A percentile compares a stretch with the other conserved stretches of the same genome.
phyloP scores from a whole-genome alignment of 2,888 invertebrate species.

The Phyllotreta striolata region DNA sequence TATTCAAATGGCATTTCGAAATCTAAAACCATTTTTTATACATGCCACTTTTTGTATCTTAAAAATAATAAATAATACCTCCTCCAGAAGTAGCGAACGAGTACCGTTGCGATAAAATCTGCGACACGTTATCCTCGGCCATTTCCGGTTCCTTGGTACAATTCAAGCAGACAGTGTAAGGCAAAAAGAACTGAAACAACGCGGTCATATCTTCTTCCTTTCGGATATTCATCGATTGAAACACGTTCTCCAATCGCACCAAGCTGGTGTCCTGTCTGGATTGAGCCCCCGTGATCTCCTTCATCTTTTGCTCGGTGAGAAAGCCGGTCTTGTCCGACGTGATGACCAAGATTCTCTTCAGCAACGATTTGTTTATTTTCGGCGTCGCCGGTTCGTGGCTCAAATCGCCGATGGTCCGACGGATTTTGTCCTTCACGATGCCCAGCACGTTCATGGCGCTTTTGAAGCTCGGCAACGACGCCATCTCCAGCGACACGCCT shows the following conservation, averaged over 20 bases:
- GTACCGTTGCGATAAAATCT: not conserved
- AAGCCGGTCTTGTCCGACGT: constrained; percentile 79
- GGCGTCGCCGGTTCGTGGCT: no score
- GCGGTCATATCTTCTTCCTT: constrained; percentile 73
- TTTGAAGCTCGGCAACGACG: constrained; percentile 61
- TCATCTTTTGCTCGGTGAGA: constrained; percentile 74
- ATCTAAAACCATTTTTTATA: not conserved
- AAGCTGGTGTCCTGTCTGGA: constrained; percentile 69
- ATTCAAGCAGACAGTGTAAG: constrained; percentile 75
- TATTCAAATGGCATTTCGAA: not conserved
- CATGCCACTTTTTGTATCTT: not conserved
- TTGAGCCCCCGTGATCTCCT: constrained; percentile 72
- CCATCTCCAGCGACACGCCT: constrained; percentile 56
- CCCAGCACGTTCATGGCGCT: not conserved
- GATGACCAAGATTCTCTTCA: constrained; percentile 28
- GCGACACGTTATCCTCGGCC: not conserved
- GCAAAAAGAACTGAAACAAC: constrained; percentile 74
- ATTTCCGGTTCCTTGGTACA: constrained; percentile 58
- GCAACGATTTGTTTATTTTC: constrained; percentile 9
- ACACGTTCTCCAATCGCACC: constrained; percentile 78
- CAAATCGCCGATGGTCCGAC: no score
- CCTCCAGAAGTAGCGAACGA: no score
- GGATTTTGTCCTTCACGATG: no score
- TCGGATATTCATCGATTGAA: constrained; percentile 78
- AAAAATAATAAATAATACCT: no score